Evolutionary conservation across 2,797 vertebrate genomes (phyloP), one percentile per base, ranked within the genome.

Genomic region (Acrossocheilus fasciatus): DNA sequence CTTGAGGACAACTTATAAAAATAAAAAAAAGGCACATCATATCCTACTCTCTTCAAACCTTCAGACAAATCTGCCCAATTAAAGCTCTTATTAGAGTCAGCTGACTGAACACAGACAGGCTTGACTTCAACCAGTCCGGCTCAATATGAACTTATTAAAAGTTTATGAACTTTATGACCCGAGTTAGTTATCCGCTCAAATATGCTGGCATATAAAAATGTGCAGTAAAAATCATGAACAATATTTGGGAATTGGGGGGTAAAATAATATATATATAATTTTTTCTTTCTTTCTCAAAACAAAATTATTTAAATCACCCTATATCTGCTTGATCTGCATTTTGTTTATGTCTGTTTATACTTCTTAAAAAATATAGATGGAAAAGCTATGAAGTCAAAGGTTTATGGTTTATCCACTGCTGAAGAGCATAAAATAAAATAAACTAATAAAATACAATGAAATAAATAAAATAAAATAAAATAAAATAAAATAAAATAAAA

Each of bases 71-170:
- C 15, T 64, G 26, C 26, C 18, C 45, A 47, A 68, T 50, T 68
- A 81, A 81, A 70, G 6, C 3, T 69, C 80, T 81, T 14, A 50
- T 81, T 81, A 69, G 64, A 52, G 2, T 69, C 45, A 69, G 18
- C 14, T 82, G 80, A 54, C 64, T 82, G 62, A 68, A 50, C 78
- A 68, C 50, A 77, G 75, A 77, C 75, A 57, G 47, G 30, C 75
- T 18, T 15, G 75, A 59, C 41, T 26, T 11, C 59, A 66, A 66
- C 77, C 18, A 7, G 59, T 45, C 41, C 5, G 2, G 4, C 17
- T 68, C 11, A 54, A 52, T 70, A 11, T 81, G 20, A 81, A 68
- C 41, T 41, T 59, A 78, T 45, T 47, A 34, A 66, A 66, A 64
- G 62, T 64, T 30, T n/a, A 43, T 80, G 39, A 79, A 43, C n/a